These are phyloP conservation scores for Formica exsecta DNA, from an alignment of 1,140 invertebrate species.

Conservation along the genomic window DNA sequence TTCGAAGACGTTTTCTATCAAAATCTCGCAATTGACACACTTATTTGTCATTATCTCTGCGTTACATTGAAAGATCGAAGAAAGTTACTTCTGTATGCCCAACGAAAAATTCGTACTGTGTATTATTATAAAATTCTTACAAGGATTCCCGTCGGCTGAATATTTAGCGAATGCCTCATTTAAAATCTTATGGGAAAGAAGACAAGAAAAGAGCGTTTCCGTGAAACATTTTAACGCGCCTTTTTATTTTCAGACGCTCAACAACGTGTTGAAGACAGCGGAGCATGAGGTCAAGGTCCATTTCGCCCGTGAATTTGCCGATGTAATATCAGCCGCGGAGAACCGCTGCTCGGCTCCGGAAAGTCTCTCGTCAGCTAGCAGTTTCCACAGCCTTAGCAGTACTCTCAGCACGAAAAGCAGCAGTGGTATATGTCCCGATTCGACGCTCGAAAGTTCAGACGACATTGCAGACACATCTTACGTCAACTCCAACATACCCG, in stretches of 20 bases:
- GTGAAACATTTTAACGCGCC: background rate
- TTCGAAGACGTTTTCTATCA: background rate
- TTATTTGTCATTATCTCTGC: background rate
- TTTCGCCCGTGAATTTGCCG: constrained; percentile 79
- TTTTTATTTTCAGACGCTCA: constrained; percentile 73
- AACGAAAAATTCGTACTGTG: background rate
- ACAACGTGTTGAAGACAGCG: constrained; percentile 62
- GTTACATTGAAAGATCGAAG: background rate
- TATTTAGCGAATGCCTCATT: background rate
- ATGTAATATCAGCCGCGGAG: constrained; percentile 61
- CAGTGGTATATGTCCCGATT: constrained; percentile 76
- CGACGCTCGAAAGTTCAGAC: constrained; percentile 50
- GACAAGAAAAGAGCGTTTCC: background rate
- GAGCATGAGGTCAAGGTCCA: constrained; percentile 81
- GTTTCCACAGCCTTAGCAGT: constrained; percentile 78
- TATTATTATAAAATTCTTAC: background rate
- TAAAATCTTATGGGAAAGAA: background rate
- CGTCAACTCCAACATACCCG: constrained; percentile 73
- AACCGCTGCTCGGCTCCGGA: constrained; percentile 59
- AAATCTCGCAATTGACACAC: background rate
- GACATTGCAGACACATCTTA: constrained; percentile 70
- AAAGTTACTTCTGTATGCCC: background rate
- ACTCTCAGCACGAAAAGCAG: constrained; percentile 80
- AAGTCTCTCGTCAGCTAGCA: constrained; percentile 80
- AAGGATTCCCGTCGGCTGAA: too few relatives aligned